phyloP scores from a whole-genome alignment of 1,140 invertebrate species.

The Calephelis virginiensis region DNA sequence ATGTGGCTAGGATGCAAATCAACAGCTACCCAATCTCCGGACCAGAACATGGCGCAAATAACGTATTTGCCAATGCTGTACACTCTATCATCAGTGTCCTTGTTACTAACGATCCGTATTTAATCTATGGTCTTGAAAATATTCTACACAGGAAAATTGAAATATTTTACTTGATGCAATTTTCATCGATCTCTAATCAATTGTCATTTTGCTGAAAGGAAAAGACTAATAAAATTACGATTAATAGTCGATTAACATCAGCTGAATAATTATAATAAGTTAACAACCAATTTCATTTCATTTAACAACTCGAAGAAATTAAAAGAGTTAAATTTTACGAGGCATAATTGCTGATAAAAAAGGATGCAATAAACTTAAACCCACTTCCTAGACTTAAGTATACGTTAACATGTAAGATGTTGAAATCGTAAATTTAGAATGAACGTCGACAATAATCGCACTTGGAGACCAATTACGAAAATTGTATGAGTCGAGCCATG shows the following conservation, averaged over 20 bases:
- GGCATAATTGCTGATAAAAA: constrained; percentile 17
- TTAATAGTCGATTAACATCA: background rate
- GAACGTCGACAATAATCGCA: constrained; percentile 22
- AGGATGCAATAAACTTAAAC: constrained; percentile 22
- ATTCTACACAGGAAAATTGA: no score
- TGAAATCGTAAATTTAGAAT: constrained; percentile 32
- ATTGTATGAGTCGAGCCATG: constrained; percentile 29
- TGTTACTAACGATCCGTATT: no score
- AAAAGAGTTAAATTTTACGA: constrained; percentile 20
- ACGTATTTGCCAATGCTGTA: no score
- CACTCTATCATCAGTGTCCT: no score
- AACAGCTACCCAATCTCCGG: no score
- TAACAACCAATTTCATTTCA: constrained; percentile 10
- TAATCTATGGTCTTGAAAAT: no score
- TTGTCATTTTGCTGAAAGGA: background rate
- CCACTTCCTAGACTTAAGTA: constrained; percentile 32
- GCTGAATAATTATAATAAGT: constrained; percentile 4
- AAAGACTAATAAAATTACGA: background rate
- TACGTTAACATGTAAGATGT: constrained; percentile 23
- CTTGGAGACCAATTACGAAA: constrained; percentile 31
- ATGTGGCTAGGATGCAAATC: no score
- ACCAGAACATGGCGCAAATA: no score
- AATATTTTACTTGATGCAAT: no score
- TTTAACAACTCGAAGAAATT: background rate
- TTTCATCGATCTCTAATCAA: background rate